Percentiles rank a stretch among this genome's conserved stretches.
Conservation (phyloP, 2,113 vertebrate species). For the Solenodon paradoxus region DNA sequence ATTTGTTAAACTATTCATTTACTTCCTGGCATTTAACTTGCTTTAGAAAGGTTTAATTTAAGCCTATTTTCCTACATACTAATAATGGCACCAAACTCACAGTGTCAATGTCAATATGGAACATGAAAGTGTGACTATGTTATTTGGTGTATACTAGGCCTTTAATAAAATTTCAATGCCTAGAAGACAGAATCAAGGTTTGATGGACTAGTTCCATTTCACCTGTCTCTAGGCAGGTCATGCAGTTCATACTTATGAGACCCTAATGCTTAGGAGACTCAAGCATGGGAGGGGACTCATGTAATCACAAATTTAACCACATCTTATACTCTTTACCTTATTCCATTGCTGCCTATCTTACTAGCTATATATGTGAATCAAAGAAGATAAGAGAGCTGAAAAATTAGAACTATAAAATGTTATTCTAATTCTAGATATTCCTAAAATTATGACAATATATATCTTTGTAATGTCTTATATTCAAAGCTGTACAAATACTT, state of each 20-base stretch:
- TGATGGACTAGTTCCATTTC: background rate
- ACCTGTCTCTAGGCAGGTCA: background rate
- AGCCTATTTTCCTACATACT: background rate
- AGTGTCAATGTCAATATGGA: background rate
- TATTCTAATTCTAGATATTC: background rate
- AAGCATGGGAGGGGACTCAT: fast-evolving
- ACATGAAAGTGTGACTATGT: background rate
- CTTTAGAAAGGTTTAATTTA: background rate
- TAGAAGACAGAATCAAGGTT: background rate
- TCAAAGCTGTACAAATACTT: background rate
- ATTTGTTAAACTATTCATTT: background rate
- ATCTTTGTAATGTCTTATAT: background rate
- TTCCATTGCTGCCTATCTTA: background rate
- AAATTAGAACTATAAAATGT: background rate
- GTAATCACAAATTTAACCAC: background rate
- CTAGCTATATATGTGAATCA: background rate
- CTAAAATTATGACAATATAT: background rate
- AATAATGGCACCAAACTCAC: background rate
- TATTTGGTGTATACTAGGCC: background rate
- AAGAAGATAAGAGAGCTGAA: background rate
- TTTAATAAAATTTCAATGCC: background rate
- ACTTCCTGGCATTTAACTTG: background rate
- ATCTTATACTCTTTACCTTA: background rate
- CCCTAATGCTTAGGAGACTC: background rate
- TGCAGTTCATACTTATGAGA: background rate